Evolutionary conservation across 2,797 vertebrate genomes (phyloP).

Genomic region (Tapirus indicus): DNA sequence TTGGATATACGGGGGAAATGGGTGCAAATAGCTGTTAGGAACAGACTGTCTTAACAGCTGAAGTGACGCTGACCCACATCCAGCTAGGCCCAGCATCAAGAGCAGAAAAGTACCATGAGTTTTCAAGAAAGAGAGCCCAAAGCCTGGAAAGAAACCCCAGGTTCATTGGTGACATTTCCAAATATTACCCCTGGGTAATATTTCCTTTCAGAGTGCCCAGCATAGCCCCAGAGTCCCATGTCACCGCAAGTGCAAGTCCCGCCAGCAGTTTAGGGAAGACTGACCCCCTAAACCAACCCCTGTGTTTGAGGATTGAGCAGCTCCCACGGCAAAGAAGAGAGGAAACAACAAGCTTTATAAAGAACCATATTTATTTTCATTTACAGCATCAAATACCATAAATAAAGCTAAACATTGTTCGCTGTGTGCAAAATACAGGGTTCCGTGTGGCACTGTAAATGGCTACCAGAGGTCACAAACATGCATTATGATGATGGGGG

Average conservation of each 20-base stretch:
- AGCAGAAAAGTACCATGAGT: slow-evolving; percentile 45
- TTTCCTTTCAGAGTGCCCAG: slow-evolving; percentile 73
- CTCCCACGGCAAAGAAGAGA: slow-evolving; percentile 89
- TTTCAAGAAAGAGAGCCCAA: slow-evolving; percentile 71
- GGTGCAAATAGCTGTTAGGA: not conserved
- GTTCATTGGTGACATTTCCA: slow-evolving; percentile 69
- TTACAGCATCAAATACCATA: slow-evolving; percentile 94
- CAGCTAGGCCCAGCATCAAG: not conserved
- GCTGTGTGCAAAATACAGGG: slow-evolving; percentile 92
- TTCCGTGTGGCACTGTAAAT: slow-evolving; percentile 88
- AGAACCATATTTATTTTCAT: slow-evolving; percentile 95
- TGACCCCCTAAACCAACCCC: slow-evolving; percentile 59
- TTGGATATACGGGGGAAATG: not conserved
- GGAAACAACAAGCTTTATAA: slow-evolving; percentile 91
- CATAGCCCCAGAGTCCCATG: slow-evolving; percentile 72
- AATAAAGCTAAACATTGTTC: slow-evolving; percentile 92
- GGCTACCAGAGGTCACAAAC: slow-evolving; percentile 80
- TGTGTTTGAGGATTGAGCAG: slow-evolving; percentile 67
- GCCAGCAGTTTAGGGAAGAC: slow-evolving; percentile 63
- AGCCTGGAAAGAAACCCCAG: slow-evolving; percentile 45
- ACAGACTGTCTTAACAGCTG: not conserved
- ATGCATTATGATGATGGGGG: slow-evolving; percentile 76
- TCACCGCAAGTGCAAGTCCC: slow-evolving; percentile 76
- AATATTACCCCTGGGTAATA: slow-evolving; percentile 85
- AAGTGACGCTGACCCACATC: not conserved